A percentile compares a stretch with the other conserved stretches of the same genome.
Conservation (phyloP, 2,888 invertebrate genomes). For the Ecliptopera silaceata region DNA sequence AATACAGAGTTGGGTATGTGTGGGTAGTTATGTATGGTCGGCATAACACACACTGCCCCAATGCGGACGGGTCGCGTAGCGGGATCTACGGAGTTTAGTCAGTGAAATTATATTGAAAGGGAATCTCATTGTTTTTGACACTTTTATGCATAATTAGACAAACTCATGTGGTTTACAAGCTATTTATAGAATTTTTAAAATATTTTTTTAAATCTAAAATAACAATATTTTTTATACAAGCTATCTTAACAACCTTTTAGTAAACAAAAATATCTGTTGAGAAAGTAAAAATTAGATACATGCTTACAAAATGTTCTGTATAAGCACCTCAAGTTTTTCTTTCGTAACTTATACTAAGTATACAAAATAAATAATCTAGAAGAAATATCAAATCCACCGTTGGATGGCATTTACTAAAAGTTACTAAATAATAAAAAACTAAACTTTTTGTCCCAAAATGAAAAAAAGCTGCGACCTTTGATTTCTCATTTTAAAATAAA, state of each 20-base stretch:
- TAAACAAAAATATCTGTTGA: no score
- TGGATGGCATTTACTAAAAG: not conserved
- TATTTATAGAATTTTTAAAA: not conserved
- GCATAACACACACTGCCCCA: slow-evolving; percentile 81
- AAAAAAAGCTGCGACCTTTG: slow-evolving; percentile 1
- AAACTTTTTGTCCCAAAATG: not conserved
- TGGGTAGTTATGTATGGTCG: slow-evolving; percentile 65
- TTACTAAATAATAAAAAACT: slow-evolving; percentile 3
- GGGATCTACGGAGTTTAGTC: slow-evolving; percentile 80
- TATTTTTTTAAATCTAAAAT: not conserved
- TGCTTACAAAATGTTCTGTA: no score
- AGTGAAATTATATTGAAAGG: slow-evolving; percentile 83
- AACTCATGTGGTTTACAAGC: slow-evolving; percentile 8
- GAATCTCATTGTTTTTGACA: slow-evolving; percentile 78
- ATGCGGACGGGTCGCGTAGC: slow-evolving; percentile 82
- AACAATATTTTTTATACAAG: no score
- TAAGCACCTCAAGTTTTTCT: no score
- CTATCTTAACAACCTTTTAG: no score
- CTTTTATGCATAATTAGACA: slow-evolving; percentile 43
- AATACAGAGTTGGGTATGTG: slow-evolving; percentile 61
- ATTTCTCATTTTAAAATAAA: not conserved
- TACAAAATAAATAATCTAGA: no score
- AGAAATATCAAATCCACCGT: not conserved
- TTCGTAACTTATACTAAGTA: no score
- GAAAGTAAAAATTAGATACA: no score